Conservation (phyloP, 1,140 invertebrate genomes). For the Cydia amplana region DNA sequence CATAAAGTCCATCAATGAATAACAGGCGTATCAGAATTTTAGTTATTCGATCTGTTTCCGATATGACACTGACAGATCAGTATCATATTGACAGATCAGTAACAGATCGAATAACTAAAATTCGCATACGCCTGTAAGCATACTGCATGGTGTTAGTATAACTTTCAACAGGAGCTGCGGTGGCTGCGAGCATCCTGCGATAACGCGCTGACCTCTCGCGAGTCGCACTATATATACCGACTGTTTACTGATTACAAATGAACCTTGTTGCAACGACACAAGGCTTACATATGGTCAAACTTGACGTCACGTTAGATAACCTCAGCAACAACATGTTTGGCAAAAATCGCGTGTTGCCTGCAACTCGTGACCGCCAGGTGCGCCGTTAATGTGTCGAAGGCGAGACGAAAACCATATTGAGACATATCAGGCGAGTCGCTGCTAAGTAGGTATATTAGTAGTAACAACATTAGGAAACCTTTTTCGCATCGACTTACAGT, state of each 20-base stretch:
- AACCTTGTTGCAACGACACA: not conserved
- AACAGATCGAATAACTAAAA: too few relatives aligned
- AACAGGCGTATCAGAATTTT: too few relatives aligned
- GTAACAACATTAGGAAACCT: not conserved
- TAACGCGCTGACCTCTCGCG: not conserved
- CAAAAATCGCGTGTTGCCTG: not conserved
- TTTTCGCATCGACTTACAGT: not conserved
- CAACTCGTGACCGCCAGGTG: not conserved
- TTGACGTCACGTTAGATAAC: not conserved
- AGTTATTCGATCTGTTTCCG: too few relatives aligned
- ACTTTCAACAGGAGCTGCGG: too few relatives aligned
- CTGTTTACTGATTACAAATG: too few relatives aligned
- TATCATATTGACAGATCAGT: too few relatives aligned
- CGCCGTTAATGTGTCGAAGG: not conserved
- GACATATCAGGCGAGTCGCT: not conserved
- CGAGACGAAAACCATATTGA: not conserved
- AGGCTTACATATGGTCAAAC: too few relatives aligned
- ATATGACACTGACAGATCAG: too few relatives aligned
- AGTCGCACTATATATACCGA: not conserved
- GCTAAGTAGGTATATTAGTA: not conserved
- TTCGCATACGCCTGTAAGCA: too few relatives aligned
- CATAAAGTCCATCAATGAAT: too few relatives aligned
- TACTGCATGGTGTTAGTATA: too few relatives aligned
- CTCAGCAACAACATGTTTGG: constrained; percentile 14
- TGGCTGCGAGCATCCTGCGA: not conserved